Percentiles rank a stretch among this genome's conserved stretches.
These are phyloP conservation scores for Gryon sp. DNA, from an alignment of 1,140 invertebrate species.

Conservation along the genomic window DNA sequence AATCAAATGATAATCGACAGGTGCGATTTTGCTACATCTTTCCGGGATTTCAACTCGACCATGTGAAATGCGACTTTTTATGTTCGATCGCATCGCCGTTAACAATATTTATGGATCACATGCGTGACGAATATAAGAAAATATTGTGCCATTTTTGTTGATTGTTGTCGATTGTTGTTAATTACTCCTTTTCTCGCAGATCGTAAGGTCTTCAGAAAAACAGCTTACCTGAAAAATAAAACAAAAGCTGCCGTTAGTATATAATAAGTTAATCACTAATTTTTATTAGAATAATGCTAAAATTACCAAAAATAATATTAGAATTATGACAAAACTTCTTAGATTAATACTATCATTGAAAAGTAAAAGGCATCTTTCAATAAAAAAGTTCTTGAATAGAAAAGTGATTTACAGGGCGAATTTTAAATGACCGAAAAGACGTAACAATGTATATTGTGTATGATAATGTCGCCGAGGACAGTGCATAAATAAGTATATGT, in stretches of 20 bases:
- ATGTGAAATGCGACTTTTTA: slow-evolving; percentile 26
- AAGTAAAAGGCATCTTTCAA: too few species aligned
- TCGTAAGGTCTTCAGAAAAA: too few species aligned
- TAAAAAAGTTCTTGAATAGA: too few species aligned
- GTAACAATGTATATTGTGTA: slow-evolving; percentile 23
- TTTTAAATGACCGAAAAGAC: too few species aligned
- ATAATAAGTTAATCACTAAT: too few species aligned
- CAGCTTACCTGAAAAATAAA: background rate
- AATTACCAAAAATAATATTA: too few species aligned
- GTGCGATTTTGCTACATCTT: slow-evolving; percentile 38
- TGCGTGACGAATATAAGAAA: background rate
- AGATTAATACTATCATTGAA: too few species aligned
- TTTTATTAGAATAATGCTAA: too few species aligned
- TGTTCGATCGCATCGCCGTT: background rate
- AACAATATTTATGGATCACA: slow-evolving; percentile 26
- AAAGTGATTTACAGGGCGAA: too few species aligned
- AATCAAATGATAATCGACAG: slow-evolving; percentile 41
- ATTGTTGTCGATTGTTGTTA: slow-evolving; percentile 9
- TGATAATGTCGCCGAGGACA: background rate
- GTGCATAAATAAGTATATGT: slow-evolving; percentile 19
- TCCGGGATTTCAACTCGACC: slow-evolving; percentile 17
- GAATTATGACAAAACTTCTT: too few species aligned
- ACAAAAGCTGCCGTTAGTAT: too few species aligned
- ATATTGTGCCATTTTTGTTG: slow-evolving; percentile 4
- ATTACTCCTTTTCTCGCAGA: slow-evolving; percentile 2